Percentiles rank a stretch among this genome's conserved stretches.
Evolutionary conservation across 37 sponge, comb jelly and placozoan species (phyloP).

Genomic region (Axinella damicornis): DNA sequence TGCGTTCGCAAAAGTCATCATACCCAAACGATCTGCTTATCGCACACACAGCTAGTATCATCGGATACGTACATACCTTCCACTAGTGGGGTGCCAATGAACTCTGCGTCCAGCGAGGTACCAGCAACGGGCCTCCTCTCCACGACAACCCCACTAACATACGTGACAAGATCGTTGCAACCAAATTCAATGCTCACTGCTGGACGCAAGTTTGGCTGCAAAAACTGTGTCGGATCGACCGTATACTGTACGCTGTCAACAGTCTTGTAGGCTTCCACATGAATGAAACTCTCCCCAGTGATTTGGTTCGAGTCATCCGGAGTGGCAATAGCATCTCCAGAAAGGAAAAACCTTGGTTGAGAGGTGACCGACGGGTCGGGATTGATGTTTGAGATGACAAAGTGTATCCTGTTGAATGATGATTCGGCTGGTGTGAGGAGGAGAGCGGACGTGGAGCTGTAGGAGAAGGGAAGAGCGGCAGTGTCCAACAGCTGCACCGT

Average conservation of each 20-base stretch:
- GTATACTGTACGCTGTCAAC: constrained; percentile 10
- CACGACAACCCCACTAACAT: constrained; percentile 69
- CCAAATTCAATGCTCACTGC: constrained; percentile 36
- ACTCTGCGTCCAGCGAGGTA: not conserved
- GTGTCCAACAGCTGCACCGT: constrained; percentile 19
- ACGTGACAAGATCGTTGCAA: constrained; percentile 70
- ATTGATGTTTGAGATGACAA: constrained; percentile 66
- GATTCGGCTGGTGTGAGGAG: constrained; percentile 61
- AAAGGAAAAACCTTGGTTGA: not conserved
- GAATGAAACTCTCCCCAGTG: constrained; percentile 36
- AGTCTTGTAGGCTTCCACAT: constrained; percentile 59
- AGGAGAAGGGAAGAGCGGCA: not conserved
- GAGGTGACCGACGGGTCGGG: constrained; percentile 18
- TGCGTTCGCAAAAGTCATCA: no score
- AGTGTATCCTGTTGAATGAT: constrained; percentile 36
- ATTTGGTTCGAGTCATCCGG: not conserved
- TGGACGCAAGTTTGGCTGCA: constrained; percentile 58
- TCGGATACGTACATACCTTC: constrained; percentile 26
- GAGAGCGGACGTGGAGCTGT: constrained; percentile 25
- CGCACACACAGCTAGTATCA: no score
- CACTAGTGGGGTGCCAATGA: constrained; percentile 62
- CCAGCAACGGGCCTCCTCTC: constrained; percentile 26
- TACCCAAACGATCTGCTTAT: no score
- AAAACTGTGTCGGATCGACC: constrained; percentile 78
- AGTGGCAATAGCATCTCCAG: constrained; percentile 30